Base-by-base conservation (phyloP, 2,888 invertebrate genomes). In the Ectropis crepuscularia region DNA sequence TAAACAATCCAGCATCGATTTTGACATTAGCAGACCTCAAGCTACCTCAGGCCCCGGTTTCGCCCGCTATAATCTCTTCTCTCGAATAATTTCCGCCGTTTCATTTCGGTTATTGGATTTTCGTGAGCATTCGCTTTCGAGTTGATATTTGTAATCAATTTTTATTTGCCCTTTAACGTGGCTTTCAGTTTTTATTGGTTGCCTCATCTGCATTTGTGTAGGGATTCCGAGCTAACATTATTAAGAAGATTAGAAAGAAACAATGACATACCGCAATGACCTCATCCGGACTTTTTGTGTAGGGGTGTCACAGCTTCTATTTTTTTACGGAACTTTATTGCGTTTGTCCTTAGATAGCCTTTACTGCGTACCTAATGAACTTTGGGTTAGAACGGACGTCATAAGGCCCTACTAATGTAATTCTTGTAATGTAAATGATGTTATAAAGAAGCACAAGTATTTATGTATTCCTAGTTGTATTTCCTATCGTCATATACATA, bases 111-210 rank as follows among this genome's bases (percentile, higher is more conserved):
- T 87, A 87, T 89, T 86, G 83, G 82, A 83, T 86, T 83, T 82
- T 77, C 81, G 76, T 73, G 70, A 74, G 77, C 71, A 72, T 73
- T 67, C 69, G 69, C 74, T 77, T 77, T 78, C 67, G 68, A 80
- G 77, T 84, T 84, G 82, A 85, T 85, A 85, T 87, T 87, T 84
- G 87, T 81, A 81, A 88, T 88, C 85, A 86, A 81, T 85, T 88
- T 88, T 87, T 87, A 87, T 88, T 77, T 68, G 72, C 74, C 73
- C 74, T 70, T 81, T 80, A 81, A 80, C 75, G 80, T 71, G 71
- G 76, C 76, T 77, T 73, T 80, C 69, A 72, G 68, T 80, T 86
- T 84, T 85, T 85, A 85, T 83, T 79, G 72, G 78, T 72, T 36
- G 70, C 57, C 71, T 78, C 76, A 78, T 80, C 75, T 77, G 74